These are phyloP conservation scores for Microplitis demolitor DNA, from an alignment of 1,140 invertebrate genomes.

Conservation along the genomic window DNA sequence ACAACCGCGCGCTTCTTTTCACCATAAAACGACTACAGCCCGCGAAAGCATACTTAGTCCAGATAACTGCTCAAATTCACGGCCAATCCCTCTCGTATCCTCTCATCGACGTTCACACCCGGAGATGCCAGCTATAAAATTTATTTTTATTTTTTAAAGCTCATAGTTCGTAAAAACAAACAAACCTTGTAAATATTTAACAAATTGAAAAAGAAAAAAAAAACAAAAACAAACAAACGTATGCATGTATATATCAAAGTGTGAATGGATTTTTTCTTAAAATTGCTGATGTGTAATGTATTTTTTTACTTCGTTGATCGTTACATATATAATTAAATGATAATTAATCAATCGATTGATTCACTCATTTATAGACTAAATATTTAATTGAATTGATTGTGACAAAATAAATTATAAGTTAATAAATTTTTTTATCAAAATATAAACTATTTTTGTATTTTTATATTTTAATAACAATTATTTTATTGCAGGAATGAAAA, in stretches of 20 bases:
- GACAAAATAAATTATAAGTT: no score
- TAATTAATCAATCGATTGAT: background rate
- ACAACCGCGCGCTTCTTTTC: slow-evolving; percentile 44
- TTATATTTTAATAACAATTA: no score
- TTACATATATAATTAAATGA: background rate
- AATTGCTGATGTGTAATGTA: background rate
- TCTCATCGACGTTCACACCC: slow-evolving; percentile 42
- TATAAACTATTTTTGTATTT: no score
- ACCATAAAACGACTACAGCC: slow-evolving; percentile 47
- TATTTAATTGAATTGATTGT: background rate
- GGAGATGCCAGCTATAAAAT: slow-evolving; percentile 35
- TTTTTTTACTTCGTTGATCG: slow-evolving; percentile 23
- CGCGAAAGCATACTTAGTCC: slow-evolving; percentile 47
- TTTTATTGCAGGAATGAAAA: no score
- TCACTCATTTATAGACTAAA: background rate
- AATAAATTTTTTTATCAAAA: no score
- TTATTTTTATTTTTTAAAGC: no score
- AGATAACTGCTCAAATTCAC: slow-evolving; percentile 48
- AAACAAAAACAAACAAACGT: background rate
- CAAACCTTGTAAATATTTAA: background rate
- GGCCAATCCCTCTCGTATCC: slow-evolving; percentile 50
- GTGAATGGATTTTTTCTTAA: background rate
- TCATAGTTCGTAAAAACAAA: no score
- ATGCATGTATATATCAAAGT: background rate
- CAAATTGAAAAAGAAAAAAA: no score